A percentile compares a stretch with the other conserved stretches of the same genome.
Evolutionary conservation across 2,113 vertebrate genomes (phyloP).

Genomic region (Panurus biarmicus): DNA sequence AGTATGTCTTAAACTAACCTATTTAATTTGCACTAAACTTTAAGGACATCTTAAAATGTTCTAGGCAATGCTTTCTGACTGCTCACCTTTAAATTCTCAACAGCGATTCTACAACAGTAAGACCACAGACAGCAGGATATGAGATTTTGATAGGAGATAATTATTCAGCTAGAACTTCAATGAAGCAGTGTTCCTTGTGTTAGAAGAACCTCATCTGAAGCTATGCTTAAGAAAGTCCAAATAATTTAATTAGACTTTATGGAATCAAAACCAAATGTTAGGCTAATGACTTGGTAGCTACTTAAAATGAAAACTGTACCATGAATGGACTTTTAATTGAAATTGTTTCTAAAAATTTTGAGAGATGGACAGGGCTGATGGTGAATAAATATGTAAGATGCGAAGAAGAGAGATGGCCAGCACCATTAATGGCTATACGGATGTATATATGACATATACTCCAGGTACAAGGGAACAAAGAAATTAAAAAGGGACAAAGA

Average conservation of each 20-base stretch:
- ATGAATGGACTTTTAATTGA: neutral
- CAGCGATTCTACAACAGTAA: neutral
- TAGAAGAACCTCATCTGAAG: neutral
- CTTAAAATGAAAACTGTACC: neutral
- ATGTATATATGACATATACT: neutral
- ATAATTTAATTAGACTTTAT: neutral
- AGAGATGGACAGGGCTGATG: neutral
- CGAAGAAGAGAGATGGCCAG: neutral
- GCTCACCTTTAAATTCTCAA: neutral
- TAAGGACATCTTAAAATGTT: neutral
- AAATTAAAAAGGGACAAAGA: neutral
- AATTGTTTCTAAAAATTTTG: neutral
- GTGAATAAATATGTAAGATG: neutral
- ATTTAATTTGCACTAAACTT: neutral
- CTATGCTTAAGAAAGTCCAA: neutral
- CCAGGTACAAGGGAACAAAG: neutral
- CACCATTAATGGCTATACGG: neutral
- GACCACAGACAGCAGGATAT: neutral
- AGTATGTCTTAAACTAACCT: neutral
- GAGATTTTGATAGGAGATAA: neutral
- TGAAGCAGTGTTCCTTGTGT: neutral
- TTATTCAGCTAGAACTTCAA: neutral
- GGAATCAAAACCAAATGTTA: neutral
- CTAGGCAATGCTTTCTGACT: neutral
- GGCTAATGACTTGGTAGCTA: neutral